Base-by-base conservation (phyloP, 1,140 invertebrate genomes). In the Stratiolaelaps scimitus region DNA sequence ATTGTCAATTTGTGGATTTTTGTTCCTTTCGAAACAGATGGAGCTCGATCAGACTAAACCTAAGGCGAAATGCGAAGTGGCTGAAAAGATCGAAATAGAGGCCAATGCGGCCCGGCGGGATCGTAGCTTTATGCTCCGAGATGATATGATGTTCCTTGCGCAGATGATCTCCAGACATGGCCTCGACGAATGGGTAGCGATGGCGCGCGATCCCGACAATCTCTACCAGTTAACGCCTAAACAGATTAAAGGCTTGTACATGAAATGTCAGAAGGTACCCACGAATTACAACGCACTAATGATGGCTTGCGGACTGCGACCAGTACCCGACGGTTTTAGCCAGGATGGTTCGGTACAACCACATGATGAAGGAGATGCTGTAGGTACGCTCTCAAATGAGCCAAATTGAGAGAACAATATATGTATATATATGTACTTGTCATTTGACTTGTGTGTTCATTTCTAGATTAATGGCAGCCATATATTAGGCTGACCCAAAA, bases 121-220 rank as follows among this genome's bases (percentile, higher is more conserved):
- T 23, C 13, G 53, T 26, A 60, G 53, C 20, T 60, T 60, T 23
- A 34, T 60, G 15, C 26, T 60, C 17, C 26, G 34, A 5, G 53
- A 60, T 34, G 53, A 60, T 26, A 60, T 60, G 53, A 60, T 29
- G 20, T 60, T 60, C 23, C 53, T 60, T 15, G 53, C 53, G 26
- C 17, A 29, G 53, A 60, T 60, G 53, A 60, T 60, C 23, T 60
- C 53, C 6, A 60, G 26, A 26, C 53, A 60, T 34, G 53, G 53
- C 13, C 1, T 60, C 15, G 53, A 60, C 23, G 53, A 60, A 60
- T 60, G 53, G 53, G 10, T 6, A 19, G 53, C 17, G 15, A 60
- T 60, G 53, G 26, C 53, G 2, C 26, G 53, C 6, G 53, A 60
- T 26, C 53, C 53, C 15, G 53, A 15, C 26, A 60, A 60, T 23